Evolutionary conservation across 2,888 invertebrate genomes (phyloP).

Genomic region (Brassicogethes aeneus): DNA sequence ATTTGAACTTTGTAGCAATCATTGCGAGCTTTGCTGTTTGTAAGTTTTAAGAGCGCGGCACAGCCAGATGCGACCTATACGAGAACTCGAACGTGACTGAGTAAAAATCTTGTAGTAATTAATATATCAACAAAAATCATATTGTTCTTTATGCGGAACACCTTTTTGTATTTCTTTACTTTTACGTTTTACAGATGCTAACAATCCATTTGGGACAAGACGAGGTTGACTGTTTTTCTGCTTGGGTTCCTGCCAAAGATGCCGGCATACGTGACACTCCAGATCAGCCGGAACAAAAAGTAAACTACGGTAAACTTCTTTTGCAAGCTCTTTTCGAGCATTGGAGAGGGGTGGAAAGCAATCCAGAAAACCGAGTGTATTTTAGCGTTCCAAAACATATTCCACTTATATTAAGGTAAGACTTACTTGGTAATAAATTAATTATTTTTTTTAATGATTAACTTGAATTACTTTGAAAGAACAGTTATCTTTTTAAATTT

Average conservation of each 20-base stretch:
- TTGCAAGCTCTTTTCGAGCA: conserved; percentile 91
- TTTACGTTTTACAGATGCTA: conserved; percentile 79
- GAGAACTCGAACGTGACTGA: too few relatives aligned
- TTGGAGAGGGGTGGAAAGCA: conserved; percentile 69
- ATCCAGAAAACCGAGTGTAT: conserved; percentile 65
- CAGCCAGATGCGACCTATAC: too few relatives aligned
- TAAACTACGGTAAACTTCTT: conserved; percentile 91
- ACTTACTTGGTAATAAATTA: too few relatives aligned
- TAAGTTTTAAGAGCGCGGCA: too few relatives aligned
- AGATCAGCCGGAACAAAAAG: conserved; percentile 77
- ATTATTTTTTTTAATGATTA: too few relatives aligned
- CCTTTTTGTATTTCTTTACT: too few relatives aligned
- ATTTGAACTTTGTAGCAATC: too few relatives aligned
- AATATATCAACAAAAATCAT: too few relatives aligned
- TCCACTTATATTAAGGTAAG: conserved; percentile 88
- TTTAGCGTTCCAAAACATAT: conserved; percentile 93
- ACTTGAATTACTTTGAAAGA: too few relatives aligned
- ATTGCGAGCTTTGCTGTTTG: too few relatives aligned
- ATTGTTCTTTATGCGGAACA: too few relatives aligned
- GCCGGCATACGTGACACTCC: conserved; percentile 59
- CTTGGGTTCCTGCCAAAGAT: conserved; percentile 97
- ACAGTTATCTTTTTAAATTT: conserved; percentile 1
- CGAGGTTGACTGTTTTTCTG: conserved; percentile 95
- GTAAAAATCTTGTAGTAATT: too few relatives aligned
- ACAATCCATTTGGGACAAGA: conserved; percentile 96